These are phyloP conservation scores for Embiotoca jacksoni DNA, from an alignment of 2,113 vertebrate species.

Conservation along the genomic window DNA sequence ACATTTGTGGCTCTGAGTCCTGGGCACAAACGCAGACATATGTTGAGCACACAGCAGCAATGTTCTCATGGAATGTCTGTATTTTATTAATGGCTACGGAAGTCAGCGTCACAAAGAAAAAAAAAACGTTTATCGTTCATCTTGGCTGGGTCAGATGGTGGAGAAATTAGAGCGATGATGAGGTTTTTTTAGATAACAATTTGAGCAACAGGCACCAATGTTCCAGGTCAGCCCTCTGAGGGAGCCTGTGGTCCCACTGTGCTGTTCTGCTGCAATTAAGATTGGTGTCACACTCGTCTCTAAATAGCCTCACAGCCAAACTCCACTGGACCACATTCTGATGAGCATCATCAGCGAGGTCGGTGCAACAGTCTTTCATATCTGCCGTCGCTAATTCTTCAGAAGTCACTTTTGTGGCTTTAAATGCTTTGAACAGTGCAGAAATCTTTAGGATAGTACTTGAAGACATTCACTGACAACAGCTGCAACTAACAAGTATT, in stretches of 20 bases:
- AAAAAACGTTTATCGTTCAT: conserved; percentile 9
- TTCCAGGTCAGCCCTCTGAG: conserved; percentile 77
- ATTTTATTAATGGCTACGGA: not conserved
- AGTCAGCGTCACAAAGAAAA: not conserved
- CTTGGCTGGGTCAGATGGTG: conserved; percentile 57
- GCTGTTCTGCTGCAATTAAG: conserved; percentile 70
- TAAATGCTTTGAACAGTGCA: not conserved
- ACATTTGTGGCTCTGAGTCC: too few species aligned
- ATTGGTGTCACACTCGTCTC: conserved; percentile 71
- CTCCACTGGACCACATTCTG: conserved; percentile 56
- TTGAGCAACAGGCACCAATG: conserved; percentile 61
- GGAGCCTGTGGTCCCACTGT: conserved; percentile 58
- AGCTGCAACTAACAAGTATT: not conserved
- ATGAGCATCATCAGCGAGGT: conserved; percentile 59
- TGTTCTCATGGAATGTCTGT: not conserved
- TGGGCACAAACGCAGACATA: not conserved
- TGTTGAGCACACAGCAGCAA: not conserved
- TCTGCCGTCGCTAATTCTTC: not conserved
- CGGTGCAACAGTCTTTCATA: conserved; percentile 14
- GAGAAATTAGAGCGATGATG: conserved; percentile 72
- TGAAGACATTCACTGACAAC: too few species aligned
- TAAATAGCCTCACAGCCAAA: conserved; percentile 68
- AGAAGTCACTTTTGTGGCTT: not conserved
- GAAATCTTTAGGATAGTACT: not conserved
- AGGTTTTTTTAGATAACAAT: conserved; percentile 73